Evolutionary conservation across 2,797 vertebrate species (phyloP), one percentile per base, ranked within the genome.

Genomic region (Siniperca scherzeri): DNA sequence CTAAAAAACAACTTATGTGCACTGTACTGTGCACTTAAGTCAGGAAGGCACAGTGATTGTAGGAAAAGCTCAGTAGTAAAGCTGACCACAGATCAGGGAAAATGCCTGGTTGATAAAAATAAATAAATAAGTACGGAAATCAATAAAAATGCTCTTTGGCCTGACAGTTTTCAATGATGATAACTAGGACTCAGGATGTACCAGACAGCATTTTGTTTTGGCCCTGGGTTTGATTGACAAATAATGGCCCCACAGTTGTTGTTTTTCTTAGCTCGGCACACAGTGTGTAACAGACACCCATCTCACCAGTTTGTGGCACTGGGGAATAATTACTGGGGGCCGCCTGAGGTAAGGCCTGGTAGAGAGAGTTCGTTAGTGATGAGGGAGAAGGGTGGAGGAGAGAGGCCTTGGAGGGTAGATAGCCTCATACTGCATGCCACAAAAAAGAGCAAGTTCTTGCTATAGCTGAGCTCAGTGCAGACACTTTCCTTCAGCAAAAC

Each of bases 181-280:
- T 93, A 92, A 91, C 87, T 91, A 88, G 83, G 90, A 90, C 84
- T 93, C 90, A 81, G 89, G 85, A 88, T 91, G 84, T 89, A 92
- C 83, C 87, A 91, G 89, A 92, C 94, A 93, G 87, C 90, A 83
- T 94, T 96, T 93, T 94, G 94, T 94, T 93, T 93, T 93, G 88
- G 93, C 89, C 89, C 86, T 90, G 86, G 87, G 88, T 96, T 95
- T 96, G 95, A 96, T 95, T 96, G 95, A 96, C 95, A 96, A 95
- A 95, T 95, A 96, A 96, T 95, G 93, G 94, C 94, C 95, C 92
- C 82, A 90, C 87, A 92, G 92, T 94, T 93, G 92, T 93, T 94
- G 89, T 93, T 94, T 95, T 94, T 93, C 88, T 86, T 74, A 88
- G 89, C 88, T 87, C 59, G 73, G 88, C 94, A 92, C 92, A 90